Evolutionary conservation across 1,140 invertebrate genomes (phyloP).

Genomic region (Rhopalosiphum maidis): DNA sequence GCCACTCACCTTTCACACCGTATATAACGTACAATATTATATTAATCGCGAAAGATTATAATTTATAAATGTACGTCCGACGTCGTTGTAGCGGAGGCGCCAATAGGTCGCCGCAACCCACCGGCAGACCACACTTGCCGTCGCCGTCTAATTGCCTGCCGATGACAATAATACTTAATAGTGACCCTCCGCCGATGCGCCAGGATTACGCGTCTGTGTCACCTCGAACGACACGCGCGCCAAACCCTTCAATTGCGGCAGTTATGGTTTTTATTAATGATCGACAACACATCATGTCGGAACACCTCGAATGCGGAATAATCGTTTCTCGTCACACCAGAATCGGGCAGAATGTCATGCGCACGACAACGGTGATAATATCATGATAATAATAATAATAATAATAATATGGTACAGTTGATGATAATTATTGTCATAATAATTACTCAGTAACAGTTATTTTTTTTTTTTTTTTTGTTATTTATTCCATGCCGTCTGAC

Average conservation of each 20-base stretch:
- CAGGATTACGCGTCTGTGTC: background rate
- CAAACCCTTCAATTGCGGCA: background rate
- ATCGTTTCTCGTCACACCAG: background rate
- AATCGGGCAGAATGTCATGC: background rate
- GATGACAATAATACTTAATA: slow-evolving; percentile 9
- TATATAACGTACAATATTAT: background rate
- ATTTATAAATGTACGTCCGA: background rate
- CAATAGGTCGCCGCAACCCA: background rate
- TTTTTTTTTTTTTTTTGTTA: background rate
- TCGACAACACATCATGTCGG: background rate
- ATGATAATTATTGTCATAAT: background rate
- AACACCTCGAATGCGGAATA: background rate
- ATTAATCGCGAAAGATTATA: background rate
- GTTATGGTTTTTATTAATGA: background rate
- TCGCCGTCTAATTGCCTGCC: background rate
- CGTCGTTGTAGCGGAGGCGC: background rate
- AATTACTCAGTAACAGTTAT: background rate
- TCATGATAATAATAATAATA: background rate
- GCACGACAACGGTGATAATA: background rate
- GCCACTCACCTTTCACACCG: background rate
- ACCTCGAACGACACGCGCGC: background rate
- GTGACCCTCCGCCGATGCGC: background rate
- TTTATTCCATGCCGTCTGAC: background rate
- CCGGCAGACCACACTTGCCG: too few species aligned
- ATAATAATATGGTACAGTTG: background rate